phyloP scores from a whole-genome alignment of 2,797 vertebrate genomes.

The Sciaenops ocellatus region DNA sequence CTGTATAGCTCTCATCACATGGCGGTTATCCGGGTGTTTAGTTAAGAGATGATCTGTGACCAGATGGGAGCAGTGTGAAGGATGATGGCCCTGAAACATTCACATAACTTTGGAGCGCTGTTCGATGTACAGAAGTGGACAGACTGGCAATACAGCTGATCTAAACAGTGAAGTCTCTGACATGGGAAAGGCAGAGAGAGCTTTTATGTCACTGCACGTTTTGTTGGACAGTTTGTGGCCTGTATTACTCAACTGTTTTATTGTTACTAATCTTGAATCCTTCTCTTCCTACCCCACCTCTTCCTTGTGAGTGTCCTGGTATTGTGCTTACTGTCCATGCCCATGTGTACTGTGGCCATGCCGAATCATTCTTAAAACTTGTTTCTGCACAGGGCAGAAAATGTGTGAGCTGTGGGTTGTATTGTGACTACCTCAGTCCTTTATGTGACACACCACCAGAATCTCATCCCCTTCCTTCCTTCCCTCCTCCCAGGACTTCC shows the following conservation, averaged over 20 bases:
- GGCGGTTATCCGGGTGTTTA: no score
- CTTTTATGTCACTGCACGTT: neutral
- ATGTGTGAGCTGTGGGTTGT: neutral
- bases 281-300: neutral
- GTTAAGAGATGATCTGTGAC: no score
- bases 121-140: neutral
- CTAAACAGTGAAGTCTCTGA: neutral
- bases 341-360: neutral
- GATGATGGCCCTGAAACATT: neutral
- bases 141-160: neutral
- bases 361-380: neutral
- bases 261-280: neutral
- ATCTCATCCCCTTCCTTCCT: neutral
- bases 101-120: neutral
- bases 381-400: neutral
- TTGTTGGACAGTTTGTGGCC: neutral
- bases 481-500: constrained; percentile 83
- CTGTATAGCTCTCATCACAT: no score
- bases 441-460: neutral
- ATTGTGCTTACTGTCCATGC: neutral
- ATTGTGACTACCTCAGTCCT: neutral
- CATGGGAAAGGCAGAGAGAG: neutral
- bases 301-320: neutral
- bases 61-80: no score
- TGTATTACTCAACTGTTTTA: neutral